Percentiles rank a stretch among this genome's conserved stretches.
Evolutionary conservation across 2,113 vertebrate species (phyloP).

Genomic region (Ovibos moschatus): DNA sequence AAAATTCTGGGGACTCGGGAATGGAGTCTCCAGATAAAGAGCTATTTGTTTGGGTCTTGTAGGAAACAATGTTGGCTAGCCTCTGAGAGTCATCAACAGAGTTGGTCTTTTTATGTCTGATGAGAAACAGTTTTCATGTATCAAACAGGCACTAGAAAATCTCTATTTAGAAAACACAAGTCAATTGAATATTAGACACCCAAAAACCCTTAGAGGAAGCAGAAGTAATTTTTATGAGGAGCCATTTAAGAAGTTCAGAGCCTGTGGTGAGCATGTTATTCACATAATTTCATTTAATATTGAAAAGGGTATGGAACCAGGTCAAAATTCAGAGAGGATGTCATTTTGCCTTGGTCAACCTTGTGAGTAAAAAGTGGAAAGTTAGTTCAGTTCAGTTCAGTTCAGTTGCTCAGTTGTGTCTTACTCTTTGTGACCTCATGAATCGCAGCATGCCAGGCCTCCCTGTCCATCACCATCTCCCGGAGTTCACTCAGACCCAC

Average conservation of each 20-base stretch:
- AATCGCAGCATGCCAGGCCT: too few species aligned
- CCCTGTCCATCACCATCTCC: too few species aligned
- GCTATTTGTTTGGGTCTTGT: background rate
- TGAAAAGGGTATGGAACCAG: background rate
- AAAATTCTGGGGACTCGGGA: background rate
- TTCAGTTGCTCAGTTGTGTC: too few species aligned
- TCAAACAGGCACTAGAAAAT: background rate
- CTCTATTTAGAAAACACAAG: background rate
- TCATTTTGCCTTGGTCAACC: background rate
- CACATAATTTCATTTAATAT: background rate
- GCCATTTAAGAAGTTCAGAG: background rate
- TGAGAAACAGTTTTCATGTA: background rate
- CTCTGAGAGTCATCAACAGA: background rate
- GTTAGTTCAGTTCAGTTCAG: too few species aligned
- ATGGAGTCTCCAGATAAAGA: background rate
- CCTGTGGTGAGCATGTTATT: background rate
- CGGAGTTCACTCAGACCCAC: too few species aligned
- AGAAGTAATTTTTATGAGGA: background rate
- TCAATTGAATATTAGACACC: background rate
- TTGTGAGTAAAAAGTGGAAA: background rate
- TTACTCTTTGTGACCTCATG: too few species aligned
- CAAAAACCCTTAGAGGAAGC: background rate
- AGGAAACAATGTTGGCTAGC: background rate
- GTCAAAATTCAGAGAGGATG: background rate
- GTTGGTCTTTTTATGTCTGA: background rate